Base-by-base conservation (phyloP, 1,140 invertebrate species). In the Drosophila chauvacae region DNA sequence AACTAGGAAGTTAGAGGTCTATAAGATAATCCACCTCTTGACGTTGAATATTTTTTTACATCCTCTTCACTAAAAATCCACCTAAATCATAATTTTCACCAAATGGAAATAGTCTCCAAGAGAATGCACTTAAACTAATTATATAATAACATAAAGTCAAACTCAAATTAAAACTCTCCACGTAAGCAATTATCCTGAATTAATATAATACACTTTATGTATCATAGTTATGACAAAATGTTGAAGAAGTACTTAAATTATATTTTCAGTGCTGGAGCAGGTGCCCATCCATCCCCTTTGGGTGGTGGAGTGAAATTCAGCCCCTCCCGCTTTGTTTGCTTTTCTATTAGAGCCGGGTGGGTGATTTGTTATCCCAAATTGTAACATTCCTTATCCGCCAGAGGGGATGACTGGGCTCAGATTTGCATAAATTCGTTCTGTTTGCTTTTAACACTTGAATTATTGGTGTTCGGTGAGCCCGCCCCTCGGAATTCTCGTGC, bases 401-500 rank as follows among this genome's bases (percentile, higher is more conserved):
- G 53, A n/a, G 63, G 81, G 80, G 81, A 80, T 80, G 81, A 39
- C 48, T 59, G 53, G 11, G 45, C 55, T 13, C 60, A 61, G 77
- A 90, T 90, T 90, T 90, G 81, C 85, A 90, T 88, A 90, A 85
- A 83, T 71, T 73, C 47, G 69, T 58, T 60, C 53, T 53, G 71
- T 85, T 85, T 72, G 74, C 69, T 81, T 66, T 90, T 81, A 85
- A 90, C 85, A 88, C 85, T 88, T 81, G 80, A 88, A 71, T 90
- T 88, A 88, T 88, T 78, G 85, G 45, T 76, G 61, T 57, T 71
- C 60, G 60, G 53, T 59, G 33, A 37, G 10, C 48, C 39, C 44
- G 20, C 30, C 66, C 66, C 48, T 26, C 45, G 37, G 18, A 23
- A n/a, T 13, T 10, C 20, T 37, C n/a, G 42, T 50, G 59, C 47